Base-by-base conservation (phyloP, 1,140 invertebrate species). In the Polyergus mexicanus region DNA sequence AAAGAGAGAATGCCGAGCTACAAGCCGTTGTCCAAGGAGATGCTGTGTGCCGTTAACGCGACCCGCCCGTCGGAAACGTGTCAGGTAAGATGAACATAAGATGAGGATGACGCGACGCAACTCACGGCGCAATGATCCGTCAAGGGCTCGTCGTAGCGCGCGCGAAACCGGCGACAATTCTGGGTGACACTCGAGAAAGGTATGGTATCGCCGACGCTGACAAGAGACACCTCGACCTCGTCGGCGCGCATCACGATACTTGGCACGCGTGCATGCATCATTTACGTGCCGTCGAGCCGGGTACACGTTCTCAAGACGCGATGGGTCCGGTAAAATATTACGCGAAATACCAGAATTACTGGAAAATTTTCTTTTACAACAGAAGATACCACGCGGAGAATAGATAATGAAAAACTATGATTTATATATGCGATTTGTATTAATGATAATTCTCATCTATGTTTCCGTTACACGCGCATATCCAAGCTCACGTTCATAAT, bases 1-100 rank as follows among this genome's bases (percentile, higher is more conserved):
- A 88, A 16, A 10, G 66, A 88, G 63, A 90, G 86, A 74, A 88
- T 94, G 85, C 92, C 93, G 41, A 62, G 66, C 38, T 87, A 87
- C 84, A 84, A 86, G 68, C 85, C 89, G 13, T 60, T 90, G 71
- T 78, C 83, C 68, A n/a, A 85, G 63, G 84, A 69, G 51, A 89
- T 89, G 86, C 35, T 90, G 25, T 88, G 89, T 75, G 88, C 88
- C 5, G 69, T 60, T 66, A 87, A 89, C 60, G 54, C 58, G 63
- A 90, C 75, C 41, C 44, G 19, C 13, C 56, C 44, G 60, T 80
- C 84, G 63, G 85, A 89, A 66, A 83, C 51, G 58, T 90, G 89
- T 87, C 89, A 89, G 88, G 89, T 90, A 81, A 90, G 85, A 85
- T 22, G 54, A 74, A 69, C 76, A 89, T 41, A 56, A 75, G 66